A percentile compares a stretch with the other conserved stretches of the same genome.
These are phyloP conservation scores for Neomorphus geoffroyi DNA, from an alignment of 2,797 vertebrate species.

Conservation along the genomic window DNA sequence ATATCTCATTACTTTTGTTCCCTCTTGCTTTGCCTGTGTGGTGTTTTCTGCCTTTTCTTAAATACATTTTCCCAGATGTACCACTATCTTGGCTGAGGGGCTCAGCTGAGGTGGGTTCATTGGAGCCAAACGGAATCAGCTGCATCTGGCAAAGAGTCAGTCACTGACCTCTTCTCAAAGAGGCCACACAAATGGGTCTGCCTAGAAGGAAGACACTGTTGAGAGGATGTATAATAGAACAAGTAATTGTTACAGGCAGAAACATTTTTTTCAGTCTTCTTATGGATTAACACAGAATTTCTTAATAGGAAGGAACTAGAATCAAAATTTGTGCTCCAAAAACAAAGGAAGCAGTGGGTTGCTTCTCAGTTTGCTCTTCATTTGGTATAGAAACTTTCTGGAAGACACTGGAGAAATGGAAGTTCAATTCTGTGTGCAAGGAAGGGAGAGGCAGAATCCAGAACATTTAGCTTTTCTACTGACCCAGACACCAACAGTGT, in stretches of 20 bases:
- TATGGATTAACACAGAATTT: background rate
- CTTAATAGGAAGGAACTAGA: background rate
- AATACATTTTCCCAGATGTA: background rate
- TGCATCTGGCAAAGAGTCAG: background rate
- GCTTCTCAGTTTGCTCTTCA: background rate
- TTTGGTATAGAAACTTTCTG: background rate
- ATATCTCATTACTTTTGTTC: background rate
- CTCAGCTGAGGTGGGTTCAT: rapidly evolving
- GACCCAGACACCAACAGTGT: background rate
- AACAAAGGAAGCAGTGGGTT: background rate
- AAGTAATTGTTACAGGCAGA: background rate
- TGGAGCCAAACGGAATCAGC: background rate
- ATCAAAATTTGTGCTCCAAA: background rate
- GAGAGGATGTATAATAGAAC: background rate
- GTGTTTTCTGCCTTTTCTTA: background rate
- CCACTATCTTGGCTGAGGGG: no score
- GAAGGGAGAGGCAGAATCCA: background rate
- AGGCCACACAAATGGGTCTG: background rate
- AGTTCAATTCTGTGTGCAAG: background rate
- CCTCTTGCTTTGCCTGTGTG: background rate
- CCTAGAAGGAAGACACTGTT: background rate
- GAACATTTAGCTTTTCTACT: background rate
- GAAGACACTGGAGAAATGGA: background rate
- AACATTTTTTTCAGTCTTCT: background rate
- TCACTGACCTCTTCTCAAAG: background rate